A percentile compares a stretch with the other conserved stretches of the same genome.
phyloP scores from a whole-genome alignment of 2,797 vertebrate genomes.

The Benthosema pterotum region DNA sequence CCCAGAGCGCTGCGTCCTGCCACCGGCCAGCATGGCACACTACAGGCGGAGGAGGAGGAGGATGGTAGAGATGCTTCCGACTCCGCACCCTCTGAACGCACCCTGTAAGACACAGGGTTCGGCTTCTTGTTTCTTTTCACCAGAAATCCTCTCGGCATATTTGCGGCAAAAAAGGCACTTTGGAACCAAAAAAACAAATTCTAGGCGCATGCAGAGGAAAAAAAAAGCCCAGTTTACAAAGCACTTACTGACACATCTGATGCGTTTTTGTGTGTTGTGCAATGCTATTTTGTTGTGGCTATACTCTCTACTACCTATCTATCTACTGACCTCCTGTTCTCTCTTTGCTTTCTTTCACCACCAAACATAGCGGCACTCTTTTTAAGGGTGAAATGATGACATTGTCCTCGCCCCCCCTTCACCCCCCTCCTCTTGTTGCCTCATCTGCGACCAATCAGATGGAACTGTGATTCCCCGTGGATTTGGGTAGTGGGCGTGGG shows the following conservation, averaged over 20 bases:
- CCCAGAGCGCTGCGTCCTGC: slow-evolving; percentile 44
- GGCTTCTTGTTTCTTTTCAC: slow-evolving; percentile 89
- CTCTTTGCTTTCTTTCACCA: slow-evolving; percentile 55
- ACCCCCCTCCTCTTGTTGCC: slow-evolving; percentile 77
- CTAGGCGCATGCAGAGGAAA: slow-evolving; percentile 18
- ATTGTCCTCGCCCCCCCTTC: slow-evolving; percentile 80
- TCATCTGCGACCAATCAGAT: slow-evolving; percentile 85
- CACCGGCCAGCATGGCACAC: slow-evolving; percentile 27
- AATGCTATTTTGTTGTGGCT: slow-evolving; percentile 5
- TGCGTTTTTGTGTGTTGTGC: slow-evolving; percentile 22
- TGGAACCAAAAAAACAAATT: slow-evolving; percentile 42
- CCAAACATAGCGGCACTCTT: slow-evolving; percentile 75
- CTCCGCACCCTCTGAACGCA: slow-evolving; percentile 81
- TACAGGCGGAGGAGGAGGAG: neutral
- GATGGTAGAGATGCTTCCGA: slow-evolving; percentile 33
- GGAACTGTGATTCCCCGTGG: slow-evolving; percentile 68
- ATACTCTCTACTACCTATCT: no score
- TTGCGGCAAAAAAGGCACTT: slow-evolving; percentile 68
- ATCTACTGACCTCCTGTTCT: slow-evolving; percentile 34
- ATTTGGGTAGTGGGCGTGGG: slow-evolving; percentile 72
- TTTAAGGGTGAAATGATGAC: slow-evolving; percentile 86
- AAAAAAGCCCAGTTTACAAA: neutral
- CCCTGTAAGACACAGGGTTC: slow-evolving; percentile 86
- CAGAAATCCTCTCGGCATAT: slow-evolving; percentile 92
- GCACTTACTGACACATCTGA: slow-evolving; percentile 45